Evolutionary conservation across 92 coral and sea anemone genomes (phyloP).

Genomic region (Porites lobata): DNA sequence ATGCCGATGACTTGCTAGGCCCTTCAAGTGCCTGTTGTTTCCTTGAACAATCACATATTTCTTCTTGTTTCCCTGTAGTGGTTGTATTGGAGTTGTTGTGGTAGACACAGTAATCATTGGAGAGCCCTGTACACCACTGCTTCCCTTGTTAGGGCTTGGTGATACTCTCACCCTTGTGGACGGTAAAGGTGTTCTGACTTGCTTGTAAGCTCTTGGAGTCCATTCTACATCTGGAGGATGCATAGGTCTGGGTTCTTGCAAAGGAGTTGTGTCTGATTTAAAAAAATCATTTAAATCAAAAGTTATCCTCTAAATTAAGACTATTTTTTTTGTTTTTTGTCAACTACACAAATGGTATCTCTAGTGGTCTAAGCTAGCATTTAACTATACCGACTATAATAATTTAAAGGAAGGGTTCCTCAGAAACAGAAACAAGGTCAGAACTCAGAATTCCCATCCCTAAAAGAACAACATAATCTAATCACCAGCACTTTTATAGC

Average conservation of each 20-base stretch:
- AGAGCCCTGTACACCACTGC: slow-evolving; percentile 7
- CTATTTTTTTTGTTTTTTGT: neutral
- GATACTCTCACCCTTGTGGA: slow-evolving; percentile 77
- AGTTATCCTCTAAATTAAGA: neutral
- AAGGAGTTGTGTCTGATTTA: neutral
- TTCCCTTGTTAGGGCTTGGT: slow-evolving; percentile 59
- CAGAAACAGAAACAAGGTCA: neutral
- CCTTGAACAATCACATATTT: slow-evolving; percentile 79
- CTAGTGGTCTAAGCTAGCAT: neutral
- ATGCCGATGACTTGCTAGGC: neutral
- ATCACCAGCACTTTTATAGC: too few species aligned
- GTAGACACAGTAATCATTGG: slow-evolving; percentile 70
- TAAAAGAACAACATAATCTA: too few species aligned
- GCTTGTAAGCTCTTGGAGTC: slow-evolving; percentile 15
- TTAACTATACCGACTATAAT: too few species aligned
- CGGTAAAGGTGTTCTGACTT: slow-evolving; percentile 22
- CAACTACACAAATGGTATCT: neutral
- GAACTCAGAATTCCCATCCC: neutral
- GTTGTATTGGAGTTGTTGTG: slow-evolving; percentile 66
- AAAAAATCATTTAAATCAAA: neutral
- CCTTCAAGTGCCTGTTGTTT: slow-evolving; percentile 48
- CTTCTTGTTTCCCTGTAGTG: slow-evolving; percentile 58
- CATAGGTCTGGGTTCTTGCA: neutral
- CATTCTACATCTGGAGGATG: slow-evolving; percentile 7
- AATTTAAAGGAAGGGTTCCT: neutral